Evolutionary conservation across 1,140 invertebrate species (phyloP), one percentile per base, ranked within the genome.

Genomic region (Drosophila bocqueti): DNA sequence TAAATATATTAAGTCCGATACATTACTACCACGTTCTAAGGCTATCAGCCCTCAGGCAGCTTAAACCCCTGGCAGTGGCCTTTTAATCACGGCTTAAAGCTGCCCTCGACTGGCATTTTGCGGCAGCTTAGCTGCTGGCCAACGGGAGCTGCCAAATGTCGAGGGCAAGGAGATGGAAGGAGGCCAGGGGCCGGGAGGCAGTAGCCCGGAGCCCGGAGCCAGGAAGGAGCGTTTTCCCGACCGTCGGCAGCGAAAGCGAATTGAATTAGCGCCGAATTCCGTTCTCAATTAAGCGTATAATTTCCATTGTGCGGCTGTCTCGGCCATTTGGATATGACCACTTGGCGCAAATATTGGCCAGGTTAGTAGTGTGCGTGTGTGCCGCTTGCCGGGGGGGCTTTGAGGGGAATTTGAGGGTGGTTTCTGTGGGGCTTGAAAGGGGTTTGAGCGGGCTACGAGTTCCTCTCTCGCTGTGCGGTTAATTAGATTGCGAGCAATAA

Each of bases 401-500:
- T 13, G 1, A 36, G 34, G 34, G 34, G 34, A 4, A 0, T 36
- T 36, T 2, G 4, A 1, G 9, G 4, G 34, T 9, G 34, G 4
- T 36, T 36, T 13, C 3, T 4, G 34, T 0, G 11, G 34, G 34
- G 34, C 4, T 36, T 36, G 0, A 11, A 1, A 1, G 15, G 38
- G 38, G 13, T 10, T 40, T 40, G 16, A 16, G 26, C 2, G 29
- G 16, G 10, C 31, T 15, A 46, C n/a, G 59, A 38, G 34, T 18
- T 46, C 42, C n/a, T 46, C 42, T 47, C 76, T 54, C 83, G 50
- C 62, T 46, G 52, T 78, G 84, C 69, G 77, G 77, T 83, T 89
- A 89, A 89, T 89, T 89, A 89, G 84, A 89, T 89, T 89, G 81
- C 68, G 46, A 65, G 77, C 81, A 89, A 87, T 84, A 87, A 90